These are phyloP conservation scores for Lamellibrachia columna DNA, from an alignment of 2,888 invertebrate genomes.

Conservation along the genomic window DNA sequence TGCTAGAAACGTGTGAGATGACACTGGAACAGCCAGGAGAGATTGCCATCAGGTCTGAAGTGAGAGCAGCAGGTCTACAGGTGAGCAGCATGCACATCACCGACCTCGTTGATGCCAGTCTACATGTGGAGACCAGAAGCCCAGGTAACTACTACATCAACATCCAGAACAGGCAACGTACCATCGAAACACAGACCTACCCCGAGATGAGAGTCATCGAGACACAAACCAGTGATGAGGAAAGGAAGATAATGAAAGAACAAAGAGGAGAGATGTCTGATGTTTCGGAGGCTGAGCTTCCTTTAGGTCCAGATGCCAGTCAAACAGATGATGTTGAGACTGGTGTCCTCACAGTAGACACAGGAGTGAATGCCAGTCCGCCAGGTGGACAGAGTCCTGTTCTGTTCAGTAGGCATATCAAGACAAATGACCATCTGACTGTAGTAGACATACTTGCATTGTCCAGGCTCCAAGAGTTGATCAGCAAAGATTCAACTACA, in stretches of 20 bases:
- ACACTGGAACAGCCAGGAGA: background rate
- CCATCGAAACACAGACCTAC: slow-evolving; percentile 42
- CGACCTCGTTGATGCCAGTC: background rate
- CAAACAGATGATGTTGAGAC: background rate
- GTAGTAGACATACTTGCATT: background rate
- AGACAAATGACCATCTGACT: background rate
- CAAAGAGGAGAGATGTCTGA: slow-evolving; percentile 13
- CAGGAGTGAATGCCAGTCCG: slow-evolving; percentile 36
- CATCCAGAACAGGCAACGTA: slow-evolving; percentile 21
- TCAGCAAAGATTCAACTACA: background rate
- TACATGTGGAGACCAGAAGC: background rate
- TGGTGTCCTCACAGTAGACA: slow-evolving; percentile 25
- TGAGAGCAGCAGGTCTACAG: background rate
- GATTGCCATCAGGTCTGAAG: slow-evolving; percentile 8
- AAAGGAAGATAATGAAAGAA: slow-evolving; percentile 13
- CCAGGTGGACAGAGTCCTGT: slow-evolving; percentile 29
- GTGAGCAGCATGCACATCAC: slow-evolving; percentile 16
- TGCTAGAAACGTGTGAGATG: background rate
- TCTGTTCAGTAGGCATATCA: background rate
- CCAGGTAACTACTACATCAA: background rate
- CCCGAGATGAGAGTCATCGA: slow-evolving; percentile 39
- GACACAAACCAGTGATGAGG: slow-evolving; percentile 35
- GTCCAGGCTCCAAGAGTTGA: background rate
- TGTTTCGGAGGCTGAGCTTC: background rate
- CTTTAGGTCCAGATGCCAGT: background rate